Conservation (phyloP, 1,140 invertebrate species). For the Pentalonia nigronervosa region DNA sequence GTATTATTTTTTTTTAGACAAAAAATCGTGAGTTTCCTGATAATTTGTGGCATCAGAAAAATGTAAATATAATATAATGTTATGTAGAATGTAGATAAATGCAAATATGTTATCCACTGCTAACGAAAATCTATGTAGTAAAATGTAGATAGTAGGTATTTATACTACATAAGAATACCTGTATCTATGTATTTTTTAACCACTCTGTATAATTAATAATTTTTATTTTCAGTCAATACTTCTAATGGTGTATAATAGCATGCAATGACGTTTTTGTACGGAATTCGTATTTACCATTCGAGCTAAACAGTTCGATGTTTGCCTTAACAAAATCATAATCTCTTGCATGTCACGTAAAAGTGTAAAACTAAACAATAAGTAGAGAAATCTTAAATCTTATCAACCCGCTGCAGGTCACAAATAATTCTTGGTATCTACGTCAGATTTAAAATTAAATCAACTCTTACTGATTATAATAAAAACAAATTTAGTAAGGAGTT, state of each 20-base stretch:
- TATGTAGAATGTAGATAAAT: not conserved
- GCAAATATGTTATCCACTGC: not conserved
- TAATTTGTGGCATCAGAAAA: not conserved
- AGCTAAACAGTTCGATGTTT: slow-evolving; percentile 10
- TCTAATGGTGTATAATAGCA: not conserved
- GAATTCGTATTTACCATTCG: not conserved
- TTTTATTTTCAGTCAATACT: not conserved
- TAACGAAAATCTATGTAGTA: too few species aligned
- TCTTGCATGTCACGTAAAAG: slow-evolving; percentile 33
- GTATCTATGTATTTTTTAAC: not conserved
- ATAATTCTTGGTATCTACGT: slow-evolving; percentile 24
- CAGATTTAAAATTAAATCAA: slow-evolving; percentile 35
- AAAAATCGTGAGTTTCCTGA: not conserved
- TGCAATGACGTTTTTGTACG: not conserved
- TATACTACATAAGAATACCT: not conserved
- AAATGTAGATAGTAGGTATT: too few species aligned
- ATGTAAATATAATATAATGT: not conserved
- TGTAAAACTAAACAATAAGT: slow-evolving; percentile 38
- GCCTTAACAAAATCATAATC: slow-evolving; percentile 23
- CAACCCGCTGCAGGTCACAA: not conserved
- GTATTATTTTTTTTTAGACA: not conserved
- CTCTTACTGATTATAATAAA: slow-evolving; percentile 34
- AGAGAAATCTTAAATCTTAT: slow-evolving; percentile 35
- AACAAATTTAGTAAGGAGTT: slow-evolving; percentile 14
- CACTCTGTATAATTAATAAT: not conserved